Percentiles rank a stretch among this genome's conserved stretches.
Evolutionary conservation across 1,140 invertebrate species (phyloP).

Genomic region (Drosophila bipectinata): DNA sequence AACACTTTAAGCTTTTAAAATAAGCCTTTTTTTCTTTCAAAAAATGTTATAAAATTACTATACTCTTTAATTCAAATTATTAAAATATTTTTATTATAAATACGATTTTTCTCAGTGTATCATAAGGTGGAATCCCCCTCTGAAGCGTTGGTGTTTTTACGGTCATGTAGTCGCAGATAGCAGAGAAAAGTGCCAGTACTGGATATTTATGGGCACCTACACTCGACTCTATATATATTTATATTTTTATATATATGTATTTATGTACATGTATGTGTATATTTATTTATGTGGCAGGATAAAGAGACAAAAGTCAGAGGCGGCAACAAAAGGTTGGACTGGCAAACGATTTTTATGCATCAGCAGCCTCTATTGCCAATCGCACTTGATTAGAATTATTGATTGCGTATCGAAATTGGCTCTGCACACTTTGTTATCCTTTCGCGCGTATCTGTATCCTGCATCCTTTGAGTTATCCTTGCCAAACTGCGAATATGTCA

Average conservation of each 20-base stretch:
- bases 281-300: neutral
- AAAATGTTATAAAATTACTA: too few species aligned
- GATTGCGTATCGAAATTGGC: slow-evolving; percentile 78
- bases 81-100: neutral
- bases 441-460: slow-evolving; percentile 23
- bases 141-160: slow-evolving; percentile 50
- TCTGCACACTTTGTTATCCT: slow-evolving; percentile 58
- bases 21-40: too few species aligned
- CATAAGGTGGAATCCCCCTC: slow-evolving; percentile 4
- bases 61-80: neutral
- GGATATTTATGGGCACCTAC: slow-evolving; percentile 70
- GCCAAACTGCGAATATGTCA: slow-evolving; percentile 27
- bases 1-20: too few species aligned
- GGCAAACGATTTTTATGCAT: slow-evolving; percentile 61
- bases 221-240: neutral
- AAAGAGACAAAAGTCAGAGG: slow-evolving; percentile 47
- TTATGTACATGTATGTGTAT: neutral
- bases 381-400: slow-evolving; percentile 82
- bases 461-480: neutral
- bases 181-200: neutral
- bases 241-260: neutral
- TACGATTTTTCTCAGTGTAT: neutral
- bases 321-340: slow-evolving; percentile 31
- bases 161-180: slow-evolving; percentile 55
- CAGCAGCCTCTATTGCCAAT: slow-evolving; percentile 58